A percentile compares a stretch with the other conserved stretches of the same genome.
Conservation (phyloP, 2,797 vertebrate genomes). For the Rhabdophis nuchalis region DNA sequence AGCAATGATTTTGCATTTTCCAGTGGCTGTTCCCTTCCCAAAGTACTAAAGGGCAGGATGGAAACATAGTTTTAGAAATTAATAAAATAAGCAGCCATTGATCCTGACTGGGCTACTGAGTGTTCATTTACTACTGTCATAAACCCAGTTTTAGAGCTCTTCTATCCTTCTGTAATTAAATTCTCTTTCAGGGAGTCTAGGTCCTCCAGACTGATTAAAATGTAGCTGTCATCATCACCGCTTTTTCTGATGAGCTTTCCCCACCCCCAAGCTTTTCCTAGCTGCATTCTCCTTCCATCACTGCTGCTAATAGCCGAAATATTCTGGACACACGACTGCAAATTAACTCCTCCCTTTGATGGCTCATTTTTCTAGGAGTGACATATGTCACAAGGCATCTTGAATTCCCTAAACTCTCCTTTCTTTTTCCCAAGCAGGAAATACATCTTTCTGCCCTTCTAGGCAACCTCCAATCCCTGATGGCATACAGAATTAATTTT, state of each 20-base stretch:
- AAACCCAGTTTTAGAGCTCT: neutral
- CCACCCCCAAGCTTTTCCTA: conserved; percentile 33
- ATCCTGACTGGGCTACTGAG: neutral
- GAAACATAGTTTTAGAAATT: neutral
- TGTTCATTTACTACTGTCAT: neutral
- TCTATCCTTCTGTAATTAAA: neutral
- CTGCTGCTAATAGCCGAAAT: conserved; percentile 57
- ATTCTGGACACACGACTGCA: conserved; percentile 63
- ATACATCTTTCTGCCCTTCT: conserved; percentile 61
- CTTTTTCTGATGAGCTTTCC: conserved; percentile 52
- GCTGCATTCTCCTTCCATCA: conserved; percentile 59
- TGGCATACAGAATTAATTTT: conserved; percentile 65
- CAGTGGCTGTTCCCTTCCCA: neutral
- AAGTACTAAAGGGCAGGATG: neutral
- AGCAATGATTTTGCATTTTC: neutral
- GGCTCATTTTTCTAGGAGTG: conserved; percentile 71
- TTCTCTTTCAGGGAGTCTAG: neutral
- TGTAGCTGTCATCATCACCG: conserved; percentile 32
- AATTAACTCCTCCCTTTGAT: conserved; percentile 65
- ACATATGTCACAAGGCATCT: conserved; percentile 69
- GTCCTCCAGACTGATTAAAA: conserved; percentile 1
- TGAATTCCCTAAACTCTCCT: conserved; percentile 60
- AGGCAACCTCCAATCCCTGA: conserved; percentile 63
- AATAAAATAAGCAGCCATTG: neutral
- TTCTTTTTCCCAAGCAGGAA: conserved; percentile 59